Evolutionary conservation across 92 coral and sea anemone genomes (phyloP), one percentile per base, ranked within the genome.

Genomic region (Umimayanthus chanpuru): DNA sequence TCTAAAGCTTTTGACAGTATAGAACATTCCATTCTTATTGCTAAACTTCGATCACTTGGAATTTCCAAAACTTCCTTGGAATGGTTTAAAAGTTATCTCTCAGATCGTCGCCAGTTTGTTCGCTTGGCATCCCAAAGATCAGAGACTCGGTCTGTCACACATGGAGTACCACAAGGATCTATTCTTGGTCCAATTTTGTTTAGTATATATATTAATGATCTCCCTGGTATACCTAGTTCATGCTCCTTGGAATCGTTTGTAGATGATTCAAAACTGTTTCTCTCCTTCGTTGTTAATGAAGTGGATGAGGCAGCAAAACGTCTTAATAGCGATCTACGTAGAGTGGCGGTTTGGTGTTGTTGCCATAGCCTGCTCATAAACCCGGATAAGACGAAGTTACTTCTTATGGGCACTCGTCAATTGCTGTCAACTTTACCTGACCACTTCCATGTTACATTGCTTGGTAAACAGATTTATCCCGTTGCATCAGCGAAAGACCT

Each of bases 1-100:
- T 89, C 91, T 36, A 90, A 90, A 79, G 89, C 86, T 16, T 90
- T 88, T 84, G 92, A 90, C 86, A 90, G 81, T 53, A 77, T 90
- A 16, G 89, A 90, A 3, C 92, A 85, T 70, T 23, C 85, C 20
- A 18, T 47, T 18, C 85, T 47, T 41, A 8, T 81, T 1, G 40
- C 71, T 1, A 81, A 81, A 36, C 73, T 81, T 23, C 23, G 71
- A 12, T 21, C 86, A 55, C 66, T 66, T 7, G 86, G 58, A 12
- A 4, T 82, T 38, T 82, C 76, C 53, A 16, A 64, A 32, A 30
- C 71, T 28, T 20, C 88, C 16, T 4, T 70, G 5, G 38, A 61
- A 14, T 84, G 88, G 88, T 84, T 84, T 70, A 84, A 36, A 44
- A 68, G 88, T 55, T 84, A 84, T 38, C 26, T 84, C 49, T 53